Evolutionary conservation across 2,113 vertebrate species (phyloP), one percentile per base, ranked within the genome.

Genomic region (Ceyx cyanopectus): DNA sequence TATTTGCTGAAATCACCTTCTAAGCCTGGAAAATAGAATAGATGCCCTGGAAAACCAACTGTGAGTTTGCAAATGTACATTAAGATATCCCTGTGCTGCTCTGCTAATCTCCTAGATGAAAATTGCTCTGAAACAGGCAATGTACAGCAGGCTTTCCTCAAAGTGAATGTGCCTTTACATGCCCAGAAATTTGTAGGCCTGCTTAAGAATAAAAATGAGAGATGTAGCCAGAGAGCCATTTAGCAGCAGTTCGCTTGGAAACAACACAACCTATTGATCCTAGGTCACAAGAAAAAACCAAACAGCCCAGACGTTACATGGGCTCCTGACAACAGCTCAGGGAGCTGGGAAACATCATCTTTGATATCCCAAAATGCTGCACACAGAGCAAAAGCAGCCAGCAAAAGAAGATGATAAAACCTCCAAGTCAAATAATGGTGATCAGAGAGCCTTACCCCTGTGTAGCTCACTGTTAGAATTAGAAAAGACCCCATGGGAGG

Each of bases 201-300:
- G 72, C 76, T 93, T 85, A 89, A 54, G 80, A 95, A 95, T 80
- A 92, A 90, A 88, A 95, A 45, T 5, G 15, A 94, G 85, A 90
- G 80, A 66, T 48, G 77, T 16, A 94, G 89, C 90, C 70, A 93
- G 86, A 69, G 74, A 89, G 76, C 69, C 82, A 84, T 93, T 96
- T 93, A 96, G 96, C 92, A 87, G 75, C 84, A 84, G 77, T 85
- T 93, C 5, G 1, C 96, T 88, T 93, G 85, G 87, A 81, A 96
- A 95, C 89, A 94, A 65, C 89, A 94, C 63, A 73, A 90, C 91
- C 94, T 95, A 96, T 95, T 94, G 96, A 97, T 95, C 93, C 70
- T 62, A 57, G 94, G 92, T 96, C 95, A 92, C 61, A 40, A 91
- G 83, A 82, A 93, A 89, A 66, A 93, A 92, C 67, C 48, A 82